These are phyloP conservation scores for Zaprionus davidi DNA, from an alignment of 1,140 invertebrate species.

Conservation along the genomic window DNA sequence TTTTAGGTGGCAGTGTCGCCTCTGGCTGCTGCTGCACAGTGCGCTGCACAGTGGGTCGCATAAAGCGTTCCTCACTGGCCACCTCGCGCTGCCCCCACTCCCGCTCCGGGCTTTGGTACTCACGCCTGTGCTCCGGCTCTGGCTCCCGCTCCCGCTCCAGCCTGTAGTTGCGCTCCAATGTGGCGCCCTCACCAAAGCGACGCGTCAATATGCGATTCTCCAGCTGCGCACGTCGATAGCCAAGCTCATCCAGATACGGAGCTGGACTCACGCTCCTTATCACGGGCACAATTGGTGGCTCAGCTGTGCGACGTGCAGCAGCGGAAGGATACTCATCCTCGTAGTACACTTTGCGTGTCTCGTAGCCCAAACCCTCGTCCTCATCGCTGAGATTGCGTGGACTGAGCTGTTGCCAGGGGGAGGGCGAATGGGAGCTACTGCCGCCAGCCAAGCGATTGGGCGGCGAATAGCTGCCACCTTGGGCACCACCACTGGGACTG, in stretches of 20 bases:
- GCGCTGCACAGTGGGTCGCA: conserved; percentile 57
- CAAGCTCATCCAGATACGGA: conserved; percentile 86
- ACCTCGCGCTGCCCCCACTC: conserved; percentile 33
- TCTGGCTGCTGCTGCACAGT: conserved; percentile 41
- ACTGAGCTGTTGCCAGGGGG: conserved; percentile 80
- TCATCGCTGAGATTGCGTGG: conserved; percentile 86
- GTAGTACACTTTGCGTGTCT: conserved; percentile 84
- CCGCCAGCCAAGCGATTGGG: conserved; percentile 47
- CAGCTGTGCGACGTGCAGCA: conserved; percentile 34
- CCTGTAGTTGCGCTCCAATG: conserved; percentile 53
- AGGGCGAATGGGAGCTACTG: conserved; percentile 66
- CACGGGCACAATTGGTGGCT: conserved; percentile 79
- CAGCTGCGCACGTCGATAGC: conserved; percentile 89
- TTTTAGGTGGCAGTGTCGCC: conserved; percentile 63
- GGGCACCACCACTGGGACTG: not conserved
- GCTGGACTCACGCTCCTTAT: conserved; percentile 83
- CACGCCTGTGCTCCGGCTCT: conserved; percentile 7
- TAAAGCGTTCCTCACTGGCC: conserved; percentile 51
- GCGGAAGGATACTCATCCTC: conserved; percentile 77
- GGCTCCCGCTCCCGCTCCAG: conserved; percentile 20
- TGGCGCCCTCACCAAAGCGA: conserved; percentile 71
- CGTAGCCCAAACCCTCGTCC: conserved; percentile 90
- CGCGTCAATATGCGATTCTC: conserved; percentile 87
- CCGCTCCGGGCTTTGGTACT: conserved; percentile 46
- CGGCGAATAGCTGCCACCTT: conserved; percentile 53